Conservation (phyloP, 1,140 invertebrate species). For the Sycobia sp. region DNA sequence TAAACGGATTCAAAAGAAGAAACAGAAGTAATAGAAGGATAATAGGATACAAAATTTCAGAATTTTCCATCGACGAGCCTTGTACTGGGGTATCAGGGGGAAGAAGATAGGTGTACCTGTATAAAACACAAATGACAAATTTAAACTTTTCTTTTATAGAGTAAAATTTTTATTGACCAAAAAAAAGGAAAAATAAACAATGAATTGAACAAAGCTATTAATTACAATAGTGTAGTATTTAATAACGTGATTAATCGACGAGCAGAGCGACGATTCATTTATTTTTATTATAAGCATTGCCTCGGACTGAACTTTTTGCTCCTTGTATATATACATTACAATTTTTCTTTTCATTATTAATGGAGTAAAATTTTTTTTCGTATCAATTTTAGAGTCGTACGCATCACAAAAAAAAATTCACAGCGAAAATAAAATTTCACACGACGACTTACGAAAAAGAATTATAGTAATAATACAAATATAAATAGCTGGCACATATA, state of each 20-base stretch:
- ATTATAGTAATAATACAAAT: slow-evolving; percentile 50
- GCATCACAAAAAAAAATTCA: slow-evolving; percentile 8
- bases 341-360: no score
- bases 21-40: neutral
- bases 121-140: slow-evolving; percentile 9
- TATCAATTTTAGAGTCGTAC: slow-evolving; percentile 4
- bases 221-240: slow-evolving; percentile 15
- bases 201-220: slow-evolving; percentile 12
- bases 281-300: slow-evolving; percentile 5
- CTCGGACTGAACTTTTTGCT: neutral
- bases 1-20: no score
- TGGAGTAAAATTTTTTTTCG: slow-evolving; percentile 11
- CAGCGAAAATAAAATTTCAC: slow-evolving; percentile 16
- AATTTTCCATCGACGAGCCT: slow-evolving; percentile 16
- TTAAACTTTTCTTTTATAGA: slow-evolving; percentile 6
- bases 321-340: neutral
- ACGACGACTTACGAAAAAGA: slow-evolving; percentile 41
- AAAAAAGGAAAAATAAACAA: neutral
- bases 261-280: slow-evolving; percentile 1
- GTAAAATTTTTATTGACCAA: slow-evolving; percentile 24
- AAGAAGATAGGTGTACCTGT: slow-evolving; percentile 15
- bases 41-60: neutral
- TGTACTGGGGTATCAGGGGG: slow-evolving; percentile 5
- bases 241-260: slow-evolving; percentile 16
- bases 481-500: slow-evolving; percentile 57